These are phyloP conservation scores for Cranoglanis bouderius DNA, from an alignment of 2,113 vertebrate species.

Conservation along the genomic window DNA sequence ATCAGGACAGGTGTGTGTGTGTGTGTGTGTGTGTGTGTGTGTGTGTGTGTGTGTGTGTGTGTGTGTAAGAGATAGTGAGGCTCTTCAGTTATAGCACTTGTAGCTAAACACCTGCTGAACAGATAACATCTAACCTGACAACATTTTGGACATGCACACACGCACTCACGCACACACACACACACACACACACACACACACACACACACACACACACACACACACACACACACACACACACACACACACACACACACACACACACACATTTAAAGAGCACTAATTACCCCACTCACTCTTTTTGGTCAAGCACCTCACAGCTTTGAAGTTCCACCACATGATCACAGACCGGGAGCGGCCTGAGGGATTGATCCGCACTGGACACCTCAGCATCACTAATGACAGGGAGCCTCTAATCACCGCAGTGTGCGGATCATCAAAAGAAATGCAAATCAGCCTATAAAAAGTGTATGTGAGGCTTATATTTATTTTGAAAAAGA, in stretches of 20 bases:
- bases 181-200: not conserved
- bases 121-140: constrained; percentile 26
- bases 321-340: constrained; percentile 56
- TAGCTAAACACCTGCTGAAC: constrained; percentile 32
- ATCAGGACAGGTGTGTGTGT: not conserved
- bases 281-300: constrained; percentile 60
- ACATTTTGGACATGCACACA: not conserved
- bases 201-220: too few species aligned
- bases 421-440: not conserved
- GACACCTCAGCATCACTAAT: constrained; percentile 15
- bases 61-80: not conserved
- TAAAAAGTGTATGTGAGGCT: not conserved
- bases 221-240: not conserved
- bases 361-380: constrained; percentile 8
- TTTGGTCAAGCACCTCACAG: constrained; percentile 35
- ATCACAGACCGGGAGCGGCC: constrained; percentile 28
- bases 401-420: constrained; percentile 34
- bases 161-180: not conserved
- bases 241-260: constrained; percentile 10
- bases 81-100: constrained; percentile 22
- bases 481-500: not conserved
- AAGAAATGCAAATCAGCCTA: constrained; percentile 30
- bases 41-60: not conserved
- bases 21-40: constrained; percentile 9
- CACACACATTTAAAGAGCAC: constrained; percentile 52